Evolutionary conservation across 2,888 invertebrate genomes (phyloP).

Genomic region (Kuschelorhynchus macadamiae): DNA sequence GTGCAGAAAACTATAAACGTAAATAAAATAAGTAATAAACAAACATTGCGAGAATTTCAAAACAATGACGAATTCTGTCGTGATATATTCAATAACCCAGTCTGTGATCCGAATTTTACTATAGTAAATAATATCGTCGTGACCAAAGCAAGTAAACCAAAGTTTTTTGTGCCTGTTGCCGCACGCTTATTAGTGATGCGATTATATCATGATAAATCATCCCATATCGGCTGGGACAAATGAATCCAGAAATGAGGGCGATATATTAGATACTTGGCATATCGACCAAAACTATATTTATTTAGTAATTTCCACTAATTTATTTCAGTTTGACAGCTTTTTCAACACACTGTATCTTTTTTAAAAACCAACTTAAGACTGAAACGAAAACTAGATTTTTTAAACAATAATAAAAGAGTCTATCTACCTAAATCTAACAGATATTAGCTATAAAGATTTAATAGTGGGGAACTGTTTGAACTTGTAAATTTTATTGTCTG

Average conservation of each 20-base stretch:
- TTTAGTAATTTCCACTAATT: too few relatives aligned
- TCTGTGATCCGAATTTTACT: constrained; percentile 8
- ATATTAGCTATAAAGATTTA: too few relatives aligned
- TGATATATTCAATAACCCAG: constrained; percentile 17
- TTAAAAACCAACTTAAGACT: too few relatives aligned
- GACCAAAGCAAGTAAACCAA: constrained; percentile 25
- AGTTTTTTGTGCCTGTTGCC: constrained; percentile 43
- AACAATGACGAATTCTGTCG: constrained; percentile 4
- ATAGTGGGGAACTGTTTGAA: too few relatives aligned
- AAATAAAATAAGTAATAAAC: constrained; percentile 7
- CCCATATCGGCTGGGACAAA: constrained; percentile 46
- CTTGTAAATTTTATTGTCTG: too few relatives aligned
- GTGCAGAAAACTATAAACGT: constrained; percentile 8
- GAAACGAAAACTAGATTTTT: too few relatives aligned
- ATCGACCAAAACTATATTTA: too few relatives aligned
- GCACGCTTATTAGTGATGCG: constrained; percentile 42
- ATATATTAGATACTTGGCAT: too few relatives aligned
- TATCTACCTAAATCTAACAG: too few relatives aligned
- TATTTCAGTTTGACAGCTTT: too few relatives aligned
- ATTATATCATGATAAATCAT: constrained; percentile 43
- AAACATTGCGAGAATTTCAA: constrained; percentile 5
- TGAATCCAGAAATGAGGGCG: constrained; percentile 43
- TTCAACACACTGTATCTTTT: too few relatives aligned
- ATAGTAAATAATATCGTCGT: constrained; percentile 16
- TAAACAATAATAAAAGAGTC: too few relatives aligned